These are phyloP conservation scores for Xenus cinereus DNA, from an alignment of 2,113 vertebrate genomes.

Conservation along the genomic window DNA sequence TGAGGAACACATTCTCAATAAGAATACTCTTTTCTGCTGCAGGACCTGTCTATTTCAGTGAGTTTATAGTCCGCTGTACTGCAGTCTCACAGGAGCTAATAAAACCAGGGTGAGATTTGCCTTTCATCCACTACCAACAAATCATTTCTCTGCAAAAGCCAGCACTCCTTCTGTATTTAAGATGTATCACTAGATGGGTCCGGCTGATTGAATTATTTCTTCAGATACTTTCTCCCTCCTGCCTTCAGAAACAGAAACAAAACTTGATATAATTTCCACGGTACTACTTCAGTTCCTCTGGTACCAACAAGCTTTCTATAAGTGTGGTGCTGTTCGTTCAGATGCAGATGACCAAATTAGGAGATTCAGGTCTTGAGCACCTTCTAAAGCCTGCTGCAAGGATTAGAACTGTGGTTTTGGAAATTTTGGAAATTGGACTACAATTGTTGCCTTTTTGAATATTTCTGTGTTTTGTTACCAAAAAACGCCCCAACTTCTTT, in stretches of 20 bases:
- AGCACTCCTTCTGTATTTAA: not conserved
- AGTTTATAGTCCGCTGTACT: not conserved
- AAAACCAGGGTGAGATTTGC: not conserved
- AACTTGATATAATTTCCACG: not conserved
- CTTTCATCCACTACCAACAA: not conserved
- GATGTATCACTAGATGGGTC: not conserved
- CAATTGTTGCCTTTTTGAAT: not conserved
- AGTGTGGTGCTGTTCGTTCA: not conserved
- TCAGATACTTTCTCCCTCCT: not conserved
- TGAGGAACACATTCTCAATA: not conserved
- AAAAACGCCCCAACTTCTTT: not conserved
- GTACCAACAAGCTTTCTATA: not conserved
- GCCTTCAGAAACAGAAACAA: not conserved
- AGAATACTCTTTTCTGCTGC: not conserved
- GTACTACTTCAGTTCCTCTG: not conserved
- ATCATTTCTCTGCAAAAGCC: not conserved
- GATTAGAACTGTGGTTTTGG: not conserved
- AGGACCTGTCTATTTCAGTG: not conserved
- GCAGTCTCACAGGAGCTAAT: not conserved
- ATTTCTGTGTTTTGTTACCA: not conserved
- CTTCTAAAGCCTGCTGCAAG: not conserved
- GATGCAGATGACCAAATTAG: accelerated
- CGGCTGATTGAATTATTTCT: not conserved
- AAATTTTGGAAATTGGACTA: not conserved
- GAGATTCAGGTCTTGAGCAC: not conserved